Evolutionary conservation across 2,113 vertebrate species (phyloP).

Genomic region (Dasyurus viverrinus): DNA sequence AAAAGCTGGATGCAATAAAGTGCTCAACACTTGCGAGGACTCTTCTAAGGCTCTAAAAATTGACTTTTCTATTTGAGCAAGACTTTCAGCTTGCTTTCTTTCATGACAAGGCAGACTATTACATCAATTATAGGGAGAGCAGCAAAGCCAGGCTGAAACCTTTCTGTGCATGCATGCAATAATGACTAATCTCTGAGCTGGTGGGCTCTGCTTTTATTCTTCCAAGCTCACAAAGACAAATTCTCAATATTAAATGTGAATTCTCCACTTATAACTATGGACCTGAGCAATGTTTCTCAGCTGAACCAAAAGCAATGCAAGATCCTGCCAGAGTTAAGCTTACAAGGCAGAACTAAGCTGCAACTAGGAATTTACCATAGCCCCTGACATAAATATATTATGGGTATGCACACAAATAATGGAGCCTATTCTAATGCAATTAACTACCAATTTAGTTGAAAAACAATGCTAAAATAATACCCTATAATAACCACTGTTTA

Average conservation of each 20-base stretch:
- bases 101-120: conserved; percentile 20
- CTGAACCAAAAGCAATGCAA: conserved; percentile 40
- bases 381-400: conserved; percentile 60
- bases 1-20: conserved; percentile 45
- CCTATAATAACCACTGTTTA: conserved; percentile 48
- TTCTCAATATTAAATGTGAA: conserved; percentile 39
- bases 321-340: conserved; percentile 13
- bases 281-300: conserved; percentile 56
- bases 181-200: conserved; percentile 7
- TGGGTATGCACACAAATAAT: conserved; percentile 62
- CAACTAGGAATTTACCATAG: conserved; percentile 37
- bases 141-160: conserved; percentile 54
- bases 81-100: conserved; percentile 57
- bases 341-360: conserved; percentile 35
- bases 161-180: conserved; percentile 18
- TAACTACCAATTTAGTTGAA: conserved; percentile 63
- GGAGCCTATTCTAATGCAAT: conserved; percentile 71
- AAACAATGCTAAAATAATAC: conserved; percentile 63
- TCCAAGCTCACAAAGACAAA: conserved; percentile 15
- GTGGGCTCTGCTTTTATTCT: conserved; percentile 53
- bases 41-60: conserved; percentile 68
- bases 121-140: conserved; percentile 23
- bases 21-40: conserved; percentile 51
- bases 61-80: conserved; percentile 44
- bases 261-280: conserved; percentile 61